Evolutionary conservation across 2,797 vertebrate species (phyloP), one percentile per base, ranked within the genome.

Genomic region (Borostomias antarcticus): DNA sequence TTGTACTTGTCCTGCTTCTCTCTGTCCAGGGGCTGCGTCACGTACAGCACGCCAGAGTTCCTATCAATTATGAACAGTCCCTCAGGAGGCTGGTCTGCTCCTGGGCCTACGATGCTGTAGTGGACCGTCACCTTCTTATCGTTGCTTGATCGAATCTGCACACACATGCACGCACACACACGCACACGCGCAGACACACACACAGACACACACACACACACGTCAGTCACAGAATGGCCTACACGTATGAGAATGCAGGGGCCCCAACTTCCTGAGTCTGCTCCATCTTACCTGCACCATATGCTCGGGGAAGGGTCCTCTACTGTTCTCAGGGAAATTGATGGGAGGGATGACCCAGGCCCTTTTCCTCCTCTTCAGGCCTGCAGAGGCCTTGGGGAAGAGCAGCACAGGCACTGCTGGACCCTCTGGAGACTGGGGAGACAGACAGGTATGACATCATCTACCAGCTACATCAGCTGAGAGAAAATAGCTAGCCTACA

Each of bases 61-160:
- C 60, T 90, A 78, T 93, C 85, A 1, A 95, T 89, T 23, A 26
- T 81, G 68, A 98, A 97, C 64, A 96, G 10, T 0, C 69, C 80
- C 1, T 63, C 4, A 0, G 96, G 96, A 0, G 76, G 75, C 1
- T 65, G 15, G 5, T 94, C 88, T 0, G 94, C 94, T 37, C 95
- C 96, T 21, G 91, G 91, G 25, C 96, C 96, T 0, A 87, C 92
- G 79, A 98, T 95, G 71, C 88, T 93, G 78, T 97, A 97, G 66
- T 33, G 74, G 21, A 96, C 70, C 63, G 58, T 87, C 58, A 73
- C 81, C 0, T 37, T 0, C 67, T 48, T 82, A 37, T 90, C 91
- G 26, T 79, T 73, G 77, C 64, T 88, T n/a, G 94, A 95, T 69
- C 92, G 92, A 76, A 95, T 93, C 91, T 92, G 9, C 8, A 48